Evolutionary conservation across 2,113 vertebrate genomes (phyloP).

Genomic region (Cyanoliseus patagonus): DNA sequence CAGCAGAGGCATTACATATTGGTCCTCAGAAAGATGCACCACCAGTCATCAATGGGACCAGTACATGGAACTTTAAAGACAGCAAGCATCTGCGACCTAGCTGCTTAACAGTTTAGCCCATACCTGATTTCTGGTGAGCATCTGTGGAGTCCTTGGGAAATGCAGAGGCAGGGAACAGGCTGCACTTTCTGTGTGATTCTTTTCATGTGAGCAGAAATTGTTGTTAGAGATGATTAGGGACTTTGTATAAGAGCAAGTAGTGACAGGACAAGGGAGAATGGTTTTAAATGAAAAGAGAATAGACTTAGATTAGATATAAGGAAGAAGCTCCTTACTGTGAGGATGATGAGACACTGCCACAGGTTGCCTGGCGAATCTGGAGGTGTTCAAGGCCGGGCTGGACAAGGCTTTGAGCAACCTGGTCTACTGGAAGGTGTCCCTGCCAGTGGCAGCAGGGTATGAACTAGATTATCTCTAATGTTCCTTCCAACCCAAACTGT

Average conservation of each 20-base stretch:
- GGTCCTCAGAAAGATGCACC: neutral
- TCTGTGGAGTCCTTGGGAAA: neutral
- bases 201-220: neutral
- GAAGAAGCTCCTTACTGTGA: neutral
- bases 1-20: neutral
- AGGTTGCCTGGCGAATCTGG: neutral
- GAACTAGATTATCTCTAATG: neutral
- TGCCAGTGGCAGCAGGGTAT: neutral
- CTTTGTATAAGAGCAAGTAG: neutral
- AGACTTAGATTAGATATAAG: neutral
- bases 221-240: neutral
- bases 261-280: neutral
- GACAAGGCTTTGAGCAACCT: neutral
- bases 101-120: neutral
- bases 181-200: neutral
- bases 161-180: neutral
- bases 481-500: neutral
- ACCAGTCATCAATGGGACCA: rapidly evolving
- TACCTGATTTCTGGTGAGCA: neutral
- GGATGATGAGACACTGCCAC: neutral
- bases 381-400: neutral
- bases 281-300: neutral
- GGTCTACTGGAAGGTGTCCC: neutral
- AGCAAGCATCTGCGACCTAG: neutral
- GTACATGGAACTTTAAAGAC: neutral